Percentiles rank a stretch among this genome's conserved stretches.
Evolutionary conservation across 2,888 invertebrate genomes (phyloP).

Genomic region (Pyrrhosoma nymphula): DNA sequence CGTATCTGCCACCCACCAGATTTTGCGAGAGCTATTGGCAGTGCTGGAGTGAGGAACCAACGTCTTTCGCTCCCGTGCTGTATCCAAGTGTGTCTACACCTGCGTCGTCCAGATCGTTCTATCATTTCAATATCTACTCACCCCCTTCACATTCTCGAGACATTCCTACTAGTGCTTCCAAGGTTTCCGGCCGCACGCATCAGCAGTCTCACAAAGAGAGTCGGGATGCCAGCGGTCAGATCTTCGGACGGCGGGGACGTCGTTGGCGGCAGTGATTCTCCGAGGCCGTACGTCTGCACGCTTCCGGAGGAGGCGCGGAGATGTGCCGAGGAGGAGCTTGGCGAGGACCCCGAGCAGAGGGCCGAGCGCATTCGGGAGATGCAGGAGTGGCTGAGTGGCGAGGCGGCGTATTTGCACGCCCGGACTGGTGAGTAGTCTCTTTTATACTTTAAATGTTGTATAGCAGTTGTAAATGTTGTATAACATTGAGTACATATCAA

Average conservation of each 20-base stretch:
- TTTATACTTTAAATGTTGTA: too few species aligned
- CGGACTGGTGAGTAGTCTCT: conserved; percentile 75
- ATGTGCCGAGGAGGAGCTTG: conserved; percentile 74
- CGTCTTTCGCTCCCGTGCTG: not conserved
- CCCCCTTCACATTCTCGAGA: not conserved
- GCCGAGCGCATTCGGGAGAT: conserved; percentile 76
- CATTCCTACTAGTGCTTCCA: not conserved
- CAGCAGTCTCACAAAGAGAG: not conserved
- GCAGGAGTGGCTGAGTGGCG: conserved; percentile 76
- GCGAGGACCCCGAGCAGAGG: conserved; percentile 76
- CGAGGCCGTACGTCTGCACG: conserved; percentile 70
- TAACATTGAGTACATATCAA: not conserved
- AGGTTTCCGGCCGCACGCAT: not conserved
- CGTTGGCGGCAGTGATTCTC: not conserved
- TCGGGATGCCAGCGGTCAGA: not conserved
- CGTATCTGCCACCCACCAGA: too few species aligned
- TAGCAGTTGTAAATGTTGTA: not conserved
- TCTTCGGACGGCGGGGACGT: not conserved
- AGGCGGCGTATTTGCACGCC: conserved; percentile 76
- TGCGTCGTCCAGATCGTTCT: not conserved
- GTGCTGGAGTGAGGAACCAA: not conserved
- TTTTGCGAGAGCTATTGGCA: not conserved
- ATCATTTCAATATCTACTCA: not conserved
- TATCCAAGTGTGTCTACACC: not conserved
- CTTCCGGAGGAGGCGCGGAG: conserved; percentile 74